A percentile compares a stretch with the other conserved stretches of the same genome.
Evolutionary conservation across 2,888 invertebrate species (phyloP).

Genomic region (Gibbula magus): DNA sequence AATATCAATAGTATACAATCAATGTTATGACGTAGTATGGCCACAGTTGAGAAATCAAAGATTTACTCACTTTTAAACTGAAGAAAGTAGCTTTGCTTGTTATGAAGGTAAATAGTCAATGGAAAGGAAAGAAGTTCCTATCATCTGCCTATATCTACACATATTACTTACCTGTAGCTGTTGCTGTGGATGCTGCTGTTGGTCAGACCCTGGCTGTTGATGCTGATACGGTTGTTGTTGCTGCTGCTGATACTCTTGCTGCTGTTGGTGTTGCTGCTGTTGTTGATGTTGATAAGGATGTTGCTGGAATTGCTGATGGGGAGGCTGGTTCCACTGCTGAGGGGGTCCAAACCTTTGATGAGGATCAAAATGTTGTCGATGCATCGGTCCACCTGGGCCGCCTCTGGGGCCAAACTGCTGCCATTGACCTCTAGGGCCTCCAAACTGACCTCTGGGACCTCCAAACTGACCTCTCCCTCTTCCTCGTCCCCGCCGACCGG

Average conservation of each 20-base stretch:
- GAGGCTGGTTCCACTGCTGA: slow-evolving; percentile 1
- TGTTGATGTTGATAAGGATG: neutral
- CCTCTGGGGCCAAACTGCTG: neutral
- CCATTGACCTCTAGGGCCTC: neutral
- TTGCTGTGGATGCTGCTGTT: slow-evolving; percentile 3
- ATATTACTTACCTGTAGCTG: neutral
- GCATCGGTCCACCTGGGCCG: neutral
- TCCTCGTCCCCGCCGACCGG: slow-evolving; percentile 25
- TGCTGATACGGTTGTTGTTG: slow-evolving; percentile 22
- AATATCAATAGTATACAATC: too few relatives aligned
- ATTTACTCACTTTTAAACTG: too few relatives aligned
- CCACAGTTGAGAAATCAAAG: too few relatives aligned
- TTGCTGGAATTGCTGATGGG: neutral
- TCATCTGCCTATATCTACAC: too few relatives aligned
- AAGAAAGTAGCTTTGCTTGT: too few relatives aligned
- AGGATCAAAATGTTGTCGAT: neutral
- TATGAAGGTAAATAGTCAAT: too few relatives aligned
- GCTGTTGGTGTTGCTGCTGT: slow-evolving; percentile 1
- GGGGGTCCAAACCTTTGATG: slow-evolving; percentile 10
- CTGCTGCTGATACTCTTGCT: slow-evolving; percentile 24
- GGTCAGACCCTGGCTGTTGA: slow-evolving; percentile 8
- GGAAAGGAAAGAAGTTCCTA: too few relatives aligned
- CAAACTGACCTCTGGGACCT: neutral
- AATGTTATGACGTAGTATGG: too few relatives aligned
- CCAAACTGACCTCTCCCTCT: slow-evolving; percentile 18